Base-by-base conservation (phyloP, 2,888 invertebrate genomes). In the Noctua pronuba region DNA sequence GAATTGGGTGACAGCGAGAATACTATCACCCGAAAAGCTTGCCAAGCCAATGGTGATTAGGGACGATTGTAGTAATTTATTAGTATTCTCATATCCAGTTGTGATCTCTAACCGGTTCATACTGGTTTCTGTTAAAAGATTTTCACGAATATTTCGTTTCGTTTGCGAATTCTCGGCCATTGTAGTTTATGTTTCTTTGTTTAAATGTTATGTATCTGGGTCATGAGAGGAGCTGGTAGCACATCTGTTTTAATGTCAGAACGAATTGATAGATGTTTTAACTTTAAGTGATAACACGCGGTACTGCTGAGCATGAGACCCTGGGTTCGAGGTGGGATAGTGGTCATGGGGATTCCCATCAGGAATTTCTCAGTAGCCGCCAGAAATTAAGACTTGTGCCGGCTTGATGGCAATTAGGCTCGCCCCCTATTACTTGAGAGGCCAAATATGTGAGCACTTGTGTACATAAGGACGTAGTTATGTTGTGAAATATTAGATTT, bases 41-140 rank as follows among this genome's bases (percentile, higher is more conserved):
- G 79, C 81, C 81, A 81, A 79, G 10, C n/a, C 13, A 44, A 1
- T 31, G 10, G 31, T 58, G 74, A 58, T 58, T 41, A 24, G 31
- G 64, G 31, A 16, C 60, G 46, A 78, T 46, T 78, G 35, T 44
- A n/a, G 55, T 41, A 8, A 73, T 78, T 80, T 80, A 80, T 81
- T 73, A 46, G 31, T 6, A 24, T 46, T 64, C 65, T 46, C 4
- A 55, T 6, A 62, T 60, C 44, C 35, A 66, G 44, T 52, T 66
- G 28, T 24, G n/a, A 58, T 38, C 11, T 44, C 38, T 18, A 10
- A 68, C 79, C 21, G 38, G 80, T 49, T 18, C 35, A 1, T 24
- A 68, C 80, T 28, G 64, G 77, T 69, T 80, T 58, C 69, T 24
- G 2, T 35, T 1, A 11, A 76, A 77, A 46, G 3, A 71, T 64